phyloP scores from a whole-genome alignment of 2,113 vertebrate genomes.

The Bufo bufo region DNA sequence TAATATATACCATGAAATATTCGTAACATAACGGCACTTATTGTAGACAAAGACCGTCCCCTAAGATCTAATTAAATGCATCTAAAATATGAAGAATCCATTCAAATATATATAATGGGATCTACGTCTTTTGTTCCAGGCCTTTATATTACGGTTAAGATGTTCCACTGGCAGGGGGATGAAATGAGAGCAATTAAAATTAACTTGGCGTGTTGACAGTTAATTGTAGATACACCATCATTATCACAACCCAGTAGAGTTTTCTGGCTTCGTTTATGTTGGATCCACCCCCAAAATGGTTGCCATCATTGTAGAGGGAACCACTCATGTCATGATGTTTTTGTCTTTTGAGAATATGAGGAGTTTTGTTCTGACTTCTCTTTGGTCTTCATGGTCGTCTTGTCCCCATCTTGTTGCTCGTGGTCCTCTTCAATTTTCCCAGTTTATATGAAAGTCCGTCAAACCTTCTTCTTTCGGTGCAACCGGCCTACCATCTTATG shows the following conservation, averaged over 20 bases:
- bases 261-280: background rate
- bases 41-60: background rate
- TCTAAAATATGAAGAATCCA: slow-evolving; percentile 21
- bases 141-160: background rate
- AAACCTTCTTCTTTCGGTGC: too few relatives aligned
- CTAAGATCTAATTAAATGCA: slow-evolving; percentile 35
- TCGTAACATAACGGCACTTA: background rate
- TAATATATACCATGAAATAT: slow-evolving; percentile 61
- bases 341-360: too few relatives aligned
- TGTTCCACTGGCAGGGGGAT: background rate
- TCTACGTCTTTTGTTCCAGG: background rate
- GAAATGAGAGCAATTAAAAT: background rate
- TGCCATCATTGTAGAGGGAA: background rate
- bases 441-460: too few relatives aligned
- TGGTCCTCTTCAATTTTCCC: too few relatives aligned
- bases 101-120: background rate
- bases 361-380: background rate
- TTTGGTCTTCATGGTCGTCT: background rate
- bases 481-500: too few relatives aligned
- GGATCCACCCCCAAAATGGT: too few relatives aligned
- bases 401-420: background rate
- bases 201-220: background rate
- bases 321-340: too few relatives aligned
- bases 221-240: background rate
- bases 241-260: background rate